phyloP scores from a whole-genome alignment of 2,888 invertebrate genomes.

The Malthinus flaveolus region DNA sequence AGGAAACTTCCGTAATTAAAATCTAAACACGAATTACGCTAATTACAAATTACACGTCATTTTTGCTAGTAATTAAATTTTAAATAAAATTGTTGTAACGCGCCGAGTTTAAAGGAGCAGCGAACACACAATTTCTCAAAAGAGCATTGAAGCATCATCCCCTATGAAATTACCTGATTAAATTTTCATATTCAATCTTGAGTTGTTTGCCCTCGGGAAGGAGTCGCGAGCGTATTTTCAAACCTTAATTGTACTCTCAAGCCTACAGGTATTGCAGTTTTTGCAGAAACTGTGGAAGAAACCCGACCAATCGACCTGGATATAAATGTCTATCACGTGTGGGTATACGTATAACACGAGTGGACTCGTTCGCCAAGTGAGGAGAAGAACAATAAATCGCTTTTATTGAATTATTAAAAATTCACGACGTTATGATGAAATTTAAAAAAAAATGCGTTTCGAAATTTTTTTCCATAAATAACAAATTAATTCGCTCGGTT shows the following conservation, averaged over 20 bases:
- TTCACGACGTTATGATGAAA: neutral
- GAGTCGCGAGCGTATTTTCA: constrained; percentile 39
- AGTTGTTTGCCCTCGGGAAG: constrained; percentile 66
- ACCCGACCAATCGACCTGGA: constrained; percentile 25
- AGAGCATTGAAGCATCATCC: constrained; percentile 55
- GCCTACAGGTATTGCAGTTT: constrained; percentile 32
- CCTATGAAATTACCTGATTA: constrained; percentile 74
- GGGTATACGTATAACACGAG: neutral
- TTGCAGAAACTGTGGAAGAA: constrained; percentile 16
- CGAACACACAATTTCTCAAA: constrained; percentile 46
- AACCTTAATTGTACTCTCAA: constrained; percentile 34
- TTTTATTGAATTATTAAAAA: no score
- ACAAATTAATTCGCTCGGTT: neutral
- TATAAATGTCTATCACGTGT: constrained; percentile 14
- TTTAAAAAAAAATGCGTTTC: neutral
- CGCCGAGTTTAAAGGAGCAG: constrained; percentile 31
- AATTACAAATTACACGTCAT: constrained; percentile 38
- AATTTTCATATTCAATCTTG: constrained; percentile 82
- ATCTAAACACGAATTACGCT: constrained; percentile 27
- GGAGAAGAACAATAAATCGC: no score
- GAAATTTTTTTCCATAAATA: neutral
- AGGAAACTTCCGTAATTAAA: no score
- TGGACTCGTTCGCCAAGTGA: constrained; percentile 3
- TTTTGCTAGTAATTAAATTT: constrained; percentile 37
- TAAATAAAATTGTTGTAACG: constrained; percentile 28